A percentile compares a stretch with the other conserved stretches of the same genome.
These are phyloP conservation scores for Ernsta delagoae DNA, from an alignment of 2,888 invertebrate genomes.

Conservation along the genomic window DNA sequence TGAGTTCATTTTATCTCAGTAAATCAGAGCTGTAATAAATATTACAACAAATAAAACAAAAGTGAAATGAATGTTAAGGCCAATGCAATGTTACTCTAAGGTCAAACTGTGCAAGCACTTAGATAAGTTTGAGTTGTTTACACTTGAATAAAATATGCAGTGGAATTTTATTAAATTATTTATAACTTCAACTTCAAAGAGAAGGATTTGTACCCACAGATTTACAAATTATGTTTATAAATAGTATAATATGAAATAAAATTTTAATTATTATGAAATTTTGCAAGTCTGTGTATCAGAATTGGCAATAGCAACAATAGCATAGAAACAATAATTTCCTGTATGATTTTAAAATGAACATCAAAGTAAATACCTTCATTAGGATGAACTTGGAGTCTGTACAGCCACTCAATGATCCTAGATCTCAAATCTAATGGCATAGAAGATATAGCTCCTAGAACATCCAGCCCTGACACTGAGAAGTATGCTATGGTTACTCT, in stretches of 20 bases:
- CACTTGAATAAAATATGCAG: too few relatives aligned
- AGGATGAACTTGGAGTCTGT: constrained; percentile 92
- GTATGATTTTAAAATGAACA: too few relatives aligned
- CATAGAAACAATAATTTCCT: too few relatives aligned
- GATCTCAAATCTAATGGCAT: constrained; percentile 86
- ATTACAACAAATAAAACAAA: not conserved
- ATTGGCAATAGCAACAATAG: too few relatives aligned
- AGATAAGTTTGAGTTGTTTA: constrained; percentile 54
- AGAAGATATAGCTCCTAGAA: constrained; percentile 90
- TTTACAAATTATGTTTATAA: too few relatives aligned
- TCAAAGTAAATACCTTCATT: too few relatives aligned
- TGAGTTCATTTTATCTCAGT: not conserved
- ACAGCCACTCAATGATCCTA: constrained; percentile 95
- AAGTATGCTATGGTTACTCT: constrained; percentile 94
- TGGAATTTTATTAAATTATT: too few relatives aligned
- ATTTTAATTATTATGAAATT: too few relatives aligned
- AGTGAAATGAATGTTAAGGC: not conserved
- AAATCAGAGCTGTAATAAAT: not conserved
- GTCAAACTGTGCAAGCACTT: constrained; percentile 19
- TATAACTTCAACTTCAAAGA: too few relatives aligned
- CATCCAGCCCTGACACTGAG: constrained; percentile 95
- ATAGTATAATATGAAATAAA: too few relatives aligned
- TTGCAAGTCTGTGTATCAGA: too few relatives aligned
- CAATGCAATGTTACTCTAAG: not conserved
- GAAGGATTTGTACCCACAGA: too few relatives aligned